Percentiles rank a stretch among this genome's conserved stretches.
phyloP scores from a whole-genome alignment of 2,797 vertebrate genomes.

The Dromococcyx pavoninus region DNA sequence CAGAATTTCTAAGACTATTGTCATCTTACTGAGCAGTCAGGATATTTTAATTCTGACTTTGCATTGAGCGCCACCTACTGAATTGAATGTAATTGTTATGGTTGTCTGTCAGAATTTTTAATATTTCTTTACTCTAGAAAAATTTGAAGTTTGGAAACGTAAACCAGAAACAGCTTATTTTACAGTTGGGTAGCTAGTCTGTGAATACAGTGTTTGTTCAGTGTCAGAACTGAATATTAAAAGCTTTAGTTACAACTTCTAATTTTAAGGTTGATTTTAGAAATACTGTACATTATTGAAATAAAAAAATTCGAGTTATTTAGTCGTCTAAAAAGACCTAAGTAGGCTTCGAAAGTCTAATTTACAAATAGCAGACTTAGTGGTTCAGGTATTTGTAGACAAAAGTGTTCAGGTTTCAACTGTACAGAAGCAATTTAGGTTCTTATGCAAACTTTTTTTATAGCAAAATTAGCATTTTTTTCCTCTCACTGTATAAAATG shows the following conservation, averaged over 20 bases:
- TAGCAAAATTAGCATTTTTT: not conserved
- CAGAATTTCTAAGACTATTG: not conserved
- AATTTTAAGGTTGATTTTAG: not conserved
- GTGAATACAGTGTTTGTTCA: not conserved
- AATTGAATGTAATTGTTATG: not conserved
- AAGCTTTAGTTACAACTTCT: not conserved
- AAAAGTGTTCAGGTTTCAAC: not conserved
- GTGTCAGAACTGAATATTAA: not conserved
- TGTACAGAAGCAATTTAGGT: not conserved
- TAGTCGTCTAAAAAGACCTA: not conserved
- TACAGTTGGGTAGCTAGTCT: not conserved
- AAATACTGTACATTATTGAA: not conserved
- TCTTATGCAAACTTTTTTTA: not conserved
- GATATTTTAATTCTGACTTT: not conserved
- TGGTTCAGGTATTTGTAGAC: not conserved
- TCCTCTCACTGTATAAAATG: not conserved
- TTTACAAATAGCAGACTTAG: not conserved
- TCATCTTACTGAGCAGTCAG: not conserved
- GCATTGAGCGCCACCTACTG: conserved; percentile 11
- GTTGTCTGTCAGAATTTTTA: not conserved
- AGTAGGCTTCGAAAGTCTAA: not conserved
- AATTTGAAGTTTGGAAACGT: not conserved
- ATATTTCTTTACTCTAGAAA: not conserved
- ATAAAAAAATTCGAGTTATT: not conserved
- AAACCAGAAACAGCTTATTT: not conserved